Conservation (phyloP, 2,113 vertebrate species). For the Marcusenius ussheri region DNA sequence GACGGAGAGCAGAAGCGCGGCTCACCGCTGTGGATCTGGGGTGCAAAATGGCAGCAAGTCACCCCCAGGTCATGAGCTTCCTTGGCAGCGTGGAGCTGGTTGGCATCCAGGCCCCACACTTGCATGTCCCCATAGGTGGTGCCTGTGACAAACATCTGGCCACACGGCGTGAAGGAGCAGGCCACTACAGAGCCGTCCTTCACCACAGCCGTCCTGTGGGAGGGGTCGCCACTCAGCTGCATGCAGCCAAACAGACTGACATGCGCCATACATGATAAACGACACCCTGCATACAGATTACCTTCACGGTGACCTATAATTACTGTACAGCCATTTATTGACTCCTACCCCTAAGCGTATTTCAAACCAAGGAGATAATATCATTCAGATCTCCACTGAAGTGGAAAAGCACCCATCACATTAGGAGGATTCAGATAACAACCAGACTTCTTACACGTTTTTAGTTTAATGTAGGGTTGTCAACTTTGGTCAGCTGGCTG, state of each 20-base stretch:
- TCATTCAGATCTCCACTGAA: not conserved
- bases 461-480: not conserved
- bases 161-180: slow-evolving; percentile 73
- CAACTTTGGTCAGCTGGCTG: too few species aligned
- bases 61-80: slow-evolving; percentile 84
- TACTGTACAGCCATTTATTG: not conserved
- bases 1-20: not conserved
- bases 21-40: slow-evolving; percentile 45
- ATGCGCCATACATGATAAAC: not conserved
- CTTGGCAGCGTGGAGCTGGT: slow-evolving; percentile 69
- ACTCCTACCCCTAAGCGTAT: not conserved
- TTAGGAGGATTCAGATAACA: not conserved
- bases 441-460: not conserved
- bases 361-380: not conserved
- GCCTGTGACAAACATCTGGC: slow-evolving; percentile 73
- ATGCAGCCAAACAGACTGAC: not conserved
- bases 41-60: slow-evolving; percentile 76
- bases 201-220: slow-evolving; percentile 68
- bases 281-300: not conserved
- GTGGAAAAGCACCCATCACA: not conserved
- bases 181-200: slow-evolving; percentile 78
- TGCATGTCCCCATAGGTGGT: slow-evolving; percentile 81
- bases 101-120: slow-evolving; percentile 71
- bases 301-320: not conserved
- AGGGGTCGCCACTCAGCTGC: not conserved